Base-by-base conservation (phyloP, 2,888 invertebrate genomes). In the Encarsia formosa region DNA sequence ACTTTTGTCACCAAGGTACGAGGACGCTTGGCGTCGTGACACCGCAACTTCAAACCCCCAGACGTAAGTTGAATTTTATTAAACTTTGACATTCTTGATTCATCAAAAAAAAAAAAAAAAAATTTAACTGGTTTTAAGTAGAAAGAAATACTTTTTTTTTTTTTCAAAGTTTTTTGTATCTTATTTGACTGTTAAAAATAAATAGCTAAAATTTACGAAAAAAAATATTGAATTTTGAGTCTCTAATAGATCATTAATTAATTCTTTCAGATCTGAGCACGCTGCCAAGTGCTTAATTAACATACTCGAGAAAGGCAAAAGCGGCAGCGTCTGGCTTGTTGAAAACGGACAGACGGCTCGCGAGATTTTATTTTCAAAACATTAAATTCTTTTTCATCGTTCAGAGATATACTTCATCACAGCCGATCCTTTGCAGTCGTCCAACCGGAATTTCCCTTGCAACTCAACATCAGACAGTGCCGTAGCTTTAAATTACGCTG, bases 271-370 rank as follows among this genome's bases (percentile, higher is more conserved):
- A 62, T 76, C 82, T 8, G 86, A 86, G 57, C 82, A 84, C 68
- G 82, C 86, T n/a, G 85, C 83, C 0, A 81, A 82, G 61, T 80
- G 83, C 13, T 70, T 86, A 53, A 76, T 85, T 32, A 83, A 86
- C 52, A 75, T 86, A 26, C 71, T 86, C 29, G 79, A 79, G 54
- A 84, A 82, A 62, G 86, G 81, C 9, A 80, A 81, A 60, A 86
- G 83, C 65, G 87, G 87, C n/a, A 82, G 83, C 0, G 82, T 85
- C 50, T 87, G 86, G 86, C 72, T 85, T 34, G 81, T 86, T 23
- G 85, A 85, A 64, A 84, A 85, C 62, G 81, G 82, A 9, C 81
- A 83, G 63, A 79, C 84, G 3, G 79, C 83, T 2, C 78, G 81
- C 63, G 85, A 87, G 66, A 72, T 79, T 42, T 63, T 56, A 24